Conservation (phyloP, 2,888 invertebrate genomes). For the Mesorhabditis sp. region DNA sequence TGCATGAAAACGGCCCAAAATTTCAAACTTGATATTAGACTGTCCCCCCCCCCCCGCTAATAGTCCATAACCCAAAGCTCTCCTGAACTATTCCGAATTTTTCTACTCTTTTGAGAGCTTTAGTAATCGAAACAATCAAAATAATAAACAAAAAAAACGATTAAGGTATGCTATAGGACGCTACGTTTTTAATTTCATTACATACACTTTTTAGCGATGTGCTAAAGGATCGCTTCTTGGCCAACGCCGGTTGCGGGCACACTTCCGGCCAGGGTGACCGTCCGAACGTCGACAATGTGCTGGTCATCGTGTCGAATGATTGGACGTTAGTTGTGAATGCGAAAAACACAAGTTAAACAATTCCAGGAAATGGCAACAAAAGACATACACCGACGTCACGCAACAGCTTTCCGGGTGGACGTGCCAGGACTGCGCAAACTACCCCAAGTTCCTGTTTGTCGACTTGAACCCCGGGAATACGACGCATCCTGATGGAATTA, state of each 20-base stretch:
- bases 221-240: background rate
- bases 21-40: too few species aligned
- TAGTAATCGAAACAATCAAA: too few species aligned
- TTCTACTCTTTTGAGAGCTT: too few species aligned
- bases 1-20: too few species aligned
- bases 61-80: too few species aligned
- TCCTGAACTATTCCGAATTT: too few species aligned
- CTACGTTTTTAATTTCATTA: too few species aligned
- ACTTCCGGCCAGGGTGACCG: background rate
- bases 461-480: background rate
- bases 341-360: background rate
- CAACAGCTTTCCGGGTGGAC: background rate
- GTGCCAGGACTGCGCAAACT: slow-evolving; percentile 5
- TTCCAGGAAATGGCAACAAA: background rate
- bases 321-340: background rate
- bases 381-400: background rate
- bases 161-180: too few species aligned
- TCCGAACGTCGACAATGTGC: background rate
- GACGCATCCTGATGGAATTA: background rate
- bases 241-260: background rate
- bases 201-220: background rate
- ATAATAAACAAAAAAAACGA: too few species aligned
- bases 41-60: too few species aligned
- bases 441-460: background rate
- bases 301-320: slow-evolving; percentile 2